Evolutionary conservation across 2,113 vertebrate genomes (phyloP).

Genomic region (Pheucticus melanocephalus): DNA sequence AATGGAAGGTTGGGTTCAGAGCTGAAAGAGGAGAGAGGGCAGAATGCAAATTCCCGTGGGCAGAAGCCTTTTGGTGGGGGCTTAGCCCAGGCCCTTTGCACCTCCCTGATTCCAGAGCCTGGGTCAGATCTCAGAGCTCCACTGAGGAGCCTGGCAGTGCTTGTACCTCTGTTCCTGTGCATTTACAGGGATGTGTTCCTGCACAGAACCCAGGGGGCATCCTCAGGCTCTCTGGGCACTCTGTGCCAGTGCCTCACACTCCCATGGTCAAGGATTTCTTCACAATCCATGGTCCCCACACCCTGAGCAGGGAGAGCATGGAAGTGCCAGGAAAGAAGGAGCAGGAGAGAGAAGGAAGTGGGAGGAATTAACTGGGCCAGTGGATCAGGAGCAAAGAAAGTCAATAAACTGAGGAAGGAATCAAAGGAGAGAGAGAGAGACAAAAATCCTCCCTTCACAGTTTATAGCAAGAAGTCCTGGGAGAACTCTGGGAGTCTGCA

Average conservation of each 20-base stretch:
- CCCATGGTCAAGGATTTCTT: not conserved
- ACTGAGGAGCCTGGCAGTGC: not conserved
- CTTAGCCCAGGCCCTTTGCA: not conserved
- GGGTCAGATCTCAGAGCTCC: not conserved
- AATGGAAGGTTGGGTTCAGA: not conserved
- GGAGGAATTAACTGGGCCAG: not conserved
- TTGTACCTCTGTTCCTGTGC: not conserved
- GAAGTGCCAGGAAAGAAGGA: not conserved
- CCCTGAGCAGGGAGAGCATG: not conserved
- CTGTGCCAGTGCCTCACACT: not conserved
- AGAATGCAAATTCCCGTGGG: not conserved
- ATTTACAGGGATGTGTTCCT: not conserved
- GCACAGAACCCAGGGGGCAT: not conserved
- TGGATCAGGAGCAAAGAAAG: not conserved
- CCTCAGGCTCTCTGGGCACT: not conserved
- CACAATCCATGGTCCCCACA: not conserved
- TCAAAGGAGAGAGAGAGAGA: not conserved
- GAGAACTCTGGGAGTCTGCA: not conserved
- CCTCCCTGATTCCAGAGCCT: not conserved
- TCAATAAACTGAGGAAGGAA: not conserved
- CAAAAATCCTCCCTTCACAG: not conserved
- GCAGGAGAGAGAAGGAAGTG: not conserved
- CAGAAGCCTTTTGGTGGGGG: not conserved
- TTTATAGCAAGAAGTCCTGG: constrained; percentile 8
- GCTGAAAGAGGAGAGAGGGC: not conserved